These are phyloP conservation scores for Microvelia longipes DNA, from an alignment of 1,140 invertebrate species.

Conservation along the genomic window DNA sequence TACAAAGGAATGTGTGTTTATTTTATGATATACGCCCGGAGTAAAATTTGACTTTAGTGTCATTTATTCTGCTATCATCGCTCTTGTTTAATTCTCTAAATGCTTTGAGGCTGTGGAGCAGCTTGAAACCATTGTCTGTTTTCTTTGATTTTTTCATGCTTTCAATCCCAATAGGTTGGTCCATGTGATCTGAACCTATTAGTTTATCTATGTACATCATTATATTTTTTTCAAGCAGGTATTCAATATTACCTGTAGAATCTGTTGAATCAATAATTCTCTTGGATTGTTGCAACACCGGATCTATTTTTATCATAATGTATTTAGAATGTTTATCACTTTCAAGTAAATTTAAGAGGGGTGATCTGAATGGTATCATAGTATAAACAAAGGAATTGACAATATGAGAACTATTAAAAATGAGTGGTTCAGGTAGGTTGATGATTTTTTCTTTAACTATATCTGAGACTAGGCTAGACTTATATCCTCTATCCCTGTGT, in stretches of 20 bases:
- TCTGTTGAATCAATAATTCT: background rate
- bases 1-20: no score
- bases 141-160: no score
- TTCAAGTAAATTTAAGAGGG: background rate
- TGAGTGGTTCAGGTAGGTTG: background rate
- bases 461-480: background rate
- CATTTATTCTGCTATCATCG: no score
- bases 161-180: no score
- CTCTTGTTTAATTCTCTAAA: no score
- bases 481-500: no score
- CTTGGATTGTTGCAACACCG: background rate
- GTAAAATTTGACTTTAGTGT: no score
- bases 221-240: background rate
- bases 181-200: background rate
- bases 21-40: no score
- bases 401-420: background rate
- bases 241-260: background rate
- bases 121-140: no score
- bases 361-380: background rate
- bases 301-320: constrained; percentile 1
- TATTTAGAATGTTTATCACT: background rate
- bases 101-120: no score
- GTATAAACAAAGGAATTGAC: background rate
- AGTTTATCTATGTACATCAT: background rate
- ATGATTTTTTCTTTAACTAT: background rate